Percentiles rank a stretch among this genome's conserved stretches.
Conservation (phyloP, 64 coral and sea anemone species). For the Montipora sp. region DNA sequence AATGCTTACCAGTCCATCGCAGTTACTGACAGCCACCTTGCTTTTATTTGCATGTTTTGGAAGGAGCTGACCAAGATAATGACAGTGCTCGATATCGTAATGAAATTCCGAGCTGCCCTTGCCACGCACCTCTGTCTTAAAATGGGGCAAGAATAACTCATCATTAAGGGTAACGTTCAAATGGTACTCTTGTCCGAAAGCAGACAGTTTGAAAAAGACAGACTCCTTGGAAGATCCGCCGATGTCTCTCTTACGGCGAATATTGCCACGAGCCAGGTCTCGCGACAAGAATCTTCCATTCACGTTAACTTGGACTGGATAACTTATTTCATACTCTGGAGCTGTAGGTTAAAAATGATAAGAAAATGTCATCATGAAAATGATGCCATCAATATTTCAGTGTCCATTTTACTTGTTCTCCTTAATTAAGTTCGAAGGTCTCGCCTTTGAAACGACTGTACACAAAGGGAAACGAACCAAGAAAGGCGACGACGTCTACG, state of each 20-base stretch:
- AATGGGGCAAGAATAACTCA: slow-evolving; percentile 38
- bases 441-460: no score
- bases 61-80: slow-evolving; percentile 63
- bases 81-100: slow-evolving; percentile 28
- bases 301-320: slow-evolving; percentile 49
- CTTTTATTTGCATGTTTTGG: not conserved
- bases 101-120: slow-evolving; percentile 43
- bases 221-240: not conserved
- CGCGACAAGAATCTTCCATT: slow-evolving; percentile 52
- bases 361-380: not conserved
- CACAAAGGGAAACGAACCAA: no score
- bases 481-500: no score
- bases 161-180: slow-evolving; percentile 48
- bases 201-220: slow-evolving; percentile 43
- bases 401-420: not conserved
- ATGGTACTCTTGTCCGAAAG: slow-evolving; percentile 17
- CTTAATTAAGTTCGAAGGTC: no score
- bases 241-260: slow-evolving; percentile 12
- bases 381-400: not conserved
- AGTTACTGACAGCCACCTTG: slow-evolving; percentile 71
- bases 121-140: slow-evolving; percentile 47
- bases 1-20: slow-evolving; percentile 66
- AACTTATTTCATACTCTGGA: slow-evolving; percentile 48
- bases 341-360: not conserved
- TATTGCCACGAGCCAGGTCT: slow-evolving; percentile 41